Percentiles rank a stretch among this genome's conserved stretches.
Evolutionary conservation across 2,113 vertebrate genomes (phyloP).

Genomic region (Atractosteus spatula): DNA sequence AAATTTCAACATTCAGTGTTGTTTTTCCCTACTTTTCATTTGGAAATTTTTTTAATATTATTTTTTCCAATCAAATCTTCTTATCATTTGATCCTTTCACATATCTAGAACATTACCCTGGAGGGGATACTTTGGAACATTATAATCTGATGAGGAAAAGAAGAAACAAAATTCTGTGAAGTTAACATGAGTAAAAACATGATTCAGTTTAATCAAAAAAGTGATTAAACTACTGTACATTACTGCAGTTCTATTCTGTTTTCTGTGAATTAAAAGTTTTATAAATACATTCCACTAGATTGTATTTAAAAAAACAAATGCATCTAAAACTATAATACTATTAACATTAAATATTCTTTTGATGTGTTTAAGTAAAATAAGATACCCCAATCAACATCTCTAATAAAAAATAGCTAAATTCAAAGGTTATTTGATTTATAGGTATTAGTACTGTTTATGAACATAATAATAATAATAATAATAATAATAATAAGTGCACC

Average conservation of each 20-base stretch:
- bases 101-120: conserved; percentile 14
- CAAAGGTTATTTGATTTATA: no score
- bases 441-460: no score
- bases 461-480: no score
- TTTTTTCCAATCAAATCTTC: background rate
- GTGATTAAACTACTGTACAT: conserved; percentile 10
- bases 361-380: no score
- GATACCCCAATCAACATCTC: no score
- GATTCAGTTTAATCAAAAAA: conserved; percentile 12
- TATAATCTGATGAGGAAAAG: background rate
- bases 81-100: conserved; percentile 9
- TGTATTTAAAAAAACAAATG: no score
- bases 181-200: background rate
- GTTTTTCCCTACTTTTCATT: conserved; percentile 4
- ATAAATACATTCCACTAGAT: no score
- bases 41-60: background rate
- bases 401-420: no score
- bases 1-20: background rate
- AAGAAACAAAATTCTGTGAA: background rate
- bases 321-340: no score
- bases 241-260: conserved; percentile 8
- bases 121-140: background rate
- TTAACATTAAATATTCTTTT: no score
- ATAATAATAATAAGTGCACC: no score
- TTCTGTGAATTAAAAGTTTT: conserved; percentile 8